Percentiles rank a stretch among this genome's conserved stretches.
These are phyloP conservation scores for Falco punctatus DNA, from an alignment of 2,113 vertebrate genomes.

Conservation along the genomic window DNA sequence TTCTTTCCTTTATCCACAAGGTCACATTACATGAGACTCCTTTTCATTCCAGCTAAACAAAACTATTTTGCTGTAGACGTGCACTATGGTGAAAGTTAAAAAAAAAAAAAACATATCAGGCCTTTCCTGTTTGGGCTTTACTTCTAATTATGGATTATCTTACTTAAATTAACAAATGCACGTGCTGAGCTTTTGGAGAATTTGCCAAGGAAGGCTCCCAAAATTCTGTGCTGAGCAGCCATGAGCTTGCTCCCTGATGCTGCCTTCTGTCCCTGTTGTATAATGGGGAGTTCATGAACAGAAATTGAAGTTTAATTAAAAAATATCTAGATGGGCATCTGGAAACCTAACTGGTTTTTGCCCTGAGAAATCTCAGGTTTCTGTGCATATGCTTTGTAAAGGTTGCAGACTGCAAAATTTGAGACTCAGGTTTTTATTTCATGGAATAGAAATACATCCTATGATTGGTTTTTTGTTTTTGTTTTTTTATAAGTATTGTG, in stretches of 20 bases:
- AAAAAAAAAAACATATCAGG: neutral
- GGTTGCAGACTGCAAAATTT: neutral
- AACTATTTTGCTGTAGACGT: neutral
- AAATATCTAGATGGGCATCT: neutral
- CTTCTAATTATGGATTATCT: conserved; percentile 14
- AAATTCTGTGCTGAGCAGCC: neutral
- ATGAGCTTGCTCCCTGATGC: neutral
- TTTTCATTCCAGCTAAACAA: neutral
- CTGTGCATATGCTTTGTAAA: accelerated
- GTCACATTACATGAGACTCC: neutral
- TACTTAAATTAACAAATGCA: neutral
- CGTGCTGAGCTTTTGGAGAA: neutral
- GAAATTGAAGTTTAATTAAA: neutral
- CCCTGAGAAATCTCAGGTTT: neutral
- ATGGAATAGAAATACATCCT: neutral
- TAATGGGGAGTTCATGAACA: neutral
- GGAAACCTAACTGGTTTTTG: neutral
- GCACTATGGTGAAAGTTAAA: neutral
- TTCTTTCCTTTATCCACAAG: neutral
- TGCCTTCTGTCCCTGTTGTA: accelerated
- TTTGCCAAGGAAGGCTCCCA: neutral
- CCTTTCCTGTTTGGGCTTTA: neutral
- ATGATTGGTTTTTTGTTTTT: too few relatives aligned
- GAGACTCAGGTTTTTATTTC: neutral
- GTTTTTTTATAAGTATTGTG: neutral